Evolutionary conservation across 2,113 vertebrate genomes (phyloP), one percentile per base, ranked within the genome.

Genomic region (Stegastes partitus): DNA sequence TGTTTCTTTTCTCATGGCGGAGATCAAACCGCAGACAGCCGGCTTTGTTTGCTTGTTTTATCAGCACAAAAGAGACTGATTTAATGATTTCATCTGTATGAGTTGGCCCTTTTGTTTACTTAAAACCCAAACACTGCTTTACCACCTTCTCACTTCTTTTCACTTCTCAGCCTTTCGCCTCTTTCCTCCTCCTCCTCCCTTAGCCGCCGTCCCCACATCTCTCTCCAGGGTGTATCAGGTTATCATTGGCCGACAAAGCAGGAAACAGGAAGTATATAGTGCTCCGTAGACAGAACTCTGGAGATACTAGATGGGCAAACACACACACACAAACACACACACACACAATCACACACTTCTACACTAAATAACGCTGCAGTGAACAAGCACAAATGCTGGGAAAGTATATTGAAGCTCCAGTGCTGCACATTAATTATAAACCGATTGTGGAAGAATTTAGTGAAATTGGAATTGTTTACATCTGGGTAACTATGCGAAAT

Each of bases 191-290:
- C 79, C 57, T 58, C 59, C 55, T 72, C 64, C 50, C 22, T 39
- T 14, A n/a, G n/a, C n/a, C n/a, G 11, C 39, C 19, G 7, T n/a
- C 77, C 61, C 71, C 58, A 8, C 72, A 58, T 51, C 59, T 62
- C 76, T 83, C 92, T 79, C 89, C 76, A 55, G 89, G 82, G 92
- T 86, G 77, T 85, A 90, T 93, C 90, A 85, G 55, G 89, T 93
- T 92, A 80, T 87, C 87, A 81, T 74, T 83, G 88, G 85, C 78
- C 61, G 19, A 76, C 86, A 74, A 86, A 88, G 68, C 81, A 90
- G 89, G 90, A 93, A 91, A 75, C 82, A 74, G 86, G 83, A 90
- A 87, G 86, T 68, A 79, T 58, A 73, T 83, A 77, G 66, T 86
- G 85, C 84, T 57, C 55, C 34, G 62, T 69, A 69, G 84, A 79